Percentiles rank a stretch among this genome's conserved stretches.
phyloP scores from a whole-genome alignment of 2,888 invertebrate species.

The Aphidoletes aphidimyza region DNA sequence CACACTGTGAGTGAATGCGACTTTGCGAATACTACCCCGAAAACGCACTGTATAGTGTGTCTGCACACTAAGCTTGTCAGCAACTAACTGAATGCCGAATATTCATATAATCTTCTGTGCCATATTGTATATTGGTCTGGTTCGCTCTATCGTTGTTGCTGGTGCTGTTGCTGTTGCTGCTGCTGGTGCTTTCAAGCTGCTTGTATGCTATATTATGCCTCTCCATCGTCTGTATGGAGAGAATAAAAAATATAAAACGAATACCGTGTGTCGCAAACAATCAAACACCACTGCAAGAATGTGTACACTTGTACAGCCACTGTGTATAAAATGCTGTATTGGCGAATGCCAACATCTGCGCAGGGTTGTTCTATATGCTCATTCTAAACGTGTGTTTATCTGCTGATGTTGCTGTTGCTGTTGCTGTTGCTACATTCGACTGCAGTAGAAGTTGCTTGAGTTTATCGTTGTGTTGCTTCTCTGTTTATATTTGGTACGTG shows the following conservation, averaged over 20 bases:
- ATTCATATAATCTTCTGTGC: background rate
- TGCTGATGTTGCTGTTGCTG: background rate
- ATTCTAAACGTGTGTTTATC: background rate
- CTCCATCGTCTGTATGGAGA: no score
- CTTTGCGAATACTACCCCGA: background rate
- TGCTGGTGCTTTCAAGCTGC: no score
- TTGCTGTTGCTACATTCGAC: background rate
- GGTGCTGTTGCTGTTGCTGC: no score
- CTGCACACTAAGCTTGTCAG: conserved; percentile 41
- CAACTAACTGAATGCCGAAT: conserved; percentile 19
- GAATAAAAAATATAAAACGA: no score
- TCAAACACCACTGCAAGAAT: conserved; percentile 35
- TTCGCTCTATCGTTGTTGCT: background rate
- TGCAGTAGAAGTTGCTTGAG: no score
- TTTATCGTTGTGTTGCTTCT: no score
- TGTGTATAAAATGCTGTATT: background rate
- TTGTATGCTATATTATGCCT: no score
- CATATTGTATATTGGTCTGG: background rate
- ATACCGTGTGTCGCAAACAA: conserved; percentile 7
- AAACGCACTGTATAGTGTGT: background rate
- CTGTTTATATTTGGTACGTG: no score
- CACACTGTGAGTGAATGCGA: conserved; percentile 47
- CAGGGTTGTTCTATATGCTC: conserved; percentile 9
- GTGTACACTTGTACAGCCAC: no score
- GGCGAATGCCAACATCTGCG: conserved; percentile 40